Evolutionary conservation across 2,888 invertebrate genomes (phyloP).

Genomic region (Pardosa pseudoannulata): DNA sequence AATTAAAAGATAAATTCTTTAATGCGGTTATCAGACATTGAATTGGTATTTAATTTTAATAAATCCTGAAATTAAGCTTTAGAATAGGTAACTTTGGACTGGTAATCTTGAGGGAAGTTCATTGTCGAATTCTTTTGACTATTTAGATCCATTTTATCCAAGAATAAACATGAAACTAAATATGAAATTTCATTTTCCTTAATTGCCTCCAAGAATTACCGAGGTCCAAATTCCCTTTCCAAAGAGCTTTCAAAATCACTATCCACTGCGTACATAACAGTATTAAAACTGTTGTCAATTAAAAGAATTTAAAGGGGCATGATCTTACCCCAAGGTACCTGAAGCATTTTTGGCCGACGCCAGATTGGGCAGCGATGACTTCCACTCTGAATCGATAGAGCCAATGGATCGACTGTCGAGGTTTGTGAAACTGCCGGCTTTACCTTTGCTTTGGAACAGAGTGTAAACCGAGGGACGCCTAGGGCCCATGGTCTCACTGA

Average conservation of each 20-base stretch:
- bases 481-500: slow-evolving; percentile 50
- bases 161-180: no score
- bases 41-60: no score
- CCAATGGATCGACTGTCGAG: slow-evolving; percentile 47
- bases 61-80: no score
- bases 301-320: slow-evolving; percentile 70
- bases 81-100: no score
- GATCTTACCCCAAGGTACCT: slow-evolving; percentile 74
- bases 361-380: slow-evolving; percentile 38
- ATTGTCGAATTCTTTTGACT: no score
- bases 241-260: background rate
- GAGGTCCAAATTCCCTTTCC: background rate
- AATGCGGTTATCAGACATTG: no score
- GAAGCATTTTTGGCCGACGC: slow-evolving; percentile 60
- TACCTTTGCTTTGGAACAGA: slow-evolving; percentile 46
- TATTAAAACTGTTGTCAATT: background rate
- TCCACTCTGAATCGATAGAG: slow-evolving; percentile 51
- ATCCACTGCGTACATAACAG: background rate
- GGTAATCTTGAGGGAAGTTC: no score
- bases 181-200: no score
- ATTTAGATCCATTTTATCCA: no score
- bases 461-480: slow-evolving; percentile 62
- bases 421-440: slow-evolving; percentile 44
- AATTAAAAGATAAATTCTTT: no score
- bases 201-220: no score